Conservation (phyloP, 2,797 vertebrate species). For the Mus spretus region DNA sequence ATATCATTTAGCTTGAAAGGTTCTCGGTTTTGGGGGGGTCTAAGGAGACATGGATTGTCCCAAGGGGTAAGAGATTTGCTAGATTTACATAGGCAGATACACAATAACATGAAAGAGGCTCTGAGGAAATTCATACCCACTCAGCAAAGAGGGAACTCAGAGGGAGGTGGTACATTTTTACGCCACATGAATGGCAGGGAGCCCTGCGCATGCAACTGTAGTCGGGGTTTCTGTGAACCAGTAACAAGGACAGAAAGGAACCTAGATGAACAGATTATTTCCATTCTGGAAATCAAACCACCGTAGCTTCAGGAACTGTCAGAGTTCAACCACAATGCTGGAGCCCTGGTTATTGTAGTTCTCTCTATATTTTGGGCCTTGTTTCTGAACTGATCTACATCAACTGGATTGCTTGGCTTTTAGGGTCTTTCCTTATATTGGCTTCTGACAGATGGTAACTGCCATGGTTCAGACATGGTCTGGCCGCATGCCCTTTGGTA, state of each 20-base stretch:
- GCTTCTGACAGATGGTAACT: background rate
- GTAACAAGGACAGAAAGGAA: background rate
- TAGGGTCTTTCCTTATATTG: constrained; percentile 19
- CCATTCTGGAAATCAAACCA: background rate
- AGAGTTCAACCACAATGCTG: background rate
- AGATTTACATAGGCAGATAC: background rate
- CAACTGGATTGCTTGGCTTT: background rate
- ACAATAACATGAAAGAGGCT: background rate
- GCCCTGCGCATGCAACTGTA: too few species aligned
- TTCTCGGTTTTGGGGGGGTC: background rate
- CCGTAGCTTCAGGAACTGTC: background rate
- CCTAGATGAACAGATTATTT: background rate
- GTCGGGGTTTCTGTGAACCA: background rate
- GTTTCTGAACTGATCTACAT: background rate
- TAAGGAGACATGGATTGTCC: background rate
- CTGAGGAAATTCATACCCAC: background rate
- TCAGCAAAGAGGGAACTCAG: background rate
- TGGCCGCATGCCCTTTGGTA: background rate
- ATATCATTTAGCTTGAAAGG: background rate
- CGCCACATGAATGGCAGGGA: background rate
- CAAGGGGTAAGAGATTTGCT: background rate
- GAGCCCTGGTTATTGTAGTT: background rate
- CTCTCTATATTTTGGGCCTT: background rate
- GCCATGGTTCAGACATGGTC: background rate
- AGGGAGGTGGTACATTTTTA: background rate